Evolutionary conservation across 2,113 vertebrate genomes (phyloP), one percentile per base, ranked within the genome.

Genomic region (Ardeotis arabs): DNA sequence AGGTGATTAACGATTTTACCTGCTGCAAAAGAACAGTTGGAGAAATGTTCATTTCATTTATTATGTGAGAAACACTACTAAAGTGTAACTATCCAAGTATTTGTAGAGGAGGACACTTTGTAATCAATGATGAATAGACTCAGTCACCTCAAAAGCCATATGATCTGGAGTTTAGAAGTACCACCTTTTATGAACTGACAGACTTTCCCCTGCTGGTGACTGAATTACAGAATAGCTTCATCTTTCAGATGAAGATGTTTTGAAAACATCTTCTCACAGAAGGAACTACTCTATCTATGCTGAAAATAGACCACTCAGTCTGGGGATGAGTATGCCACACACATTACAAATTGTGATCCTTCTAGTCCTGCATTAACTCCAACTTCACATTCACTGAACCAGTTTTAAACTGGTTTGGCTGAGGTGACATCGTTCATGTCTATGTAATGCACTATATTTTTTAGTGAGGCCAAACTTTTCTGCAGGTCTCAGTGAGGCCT

Each of bases 1-100:
- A 74, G 47, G 47, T 92, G 89, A 96, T 93, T 85, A 87, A 92
- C 27, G 41, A 70, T 74, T 84, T 82, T 20, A 87, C 77, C 77
- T 59, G 50, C 68, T 85, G 76, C 70, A 88, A 75, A 89, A 88
- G 63, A 96, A 78, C 81, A 96, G 83, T 28, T 90, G 77, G 33
- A 92, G 77, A 72, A 87, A 81, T 10, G 41, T 73, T 73, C 16
- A 37, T 77, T 92, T 91, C 73, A 50, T 92, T 91, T 94, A 73
- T 91, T 84, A 92, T 63, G 29, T 20, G 37, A 47, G 59, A 76
- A 84, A 68, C 39, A 45, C 68, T 44, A 31, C 75, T 68, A 16
- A 94, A 74, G 66, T 79, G 82, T 72, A 93, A 89, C 83, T 74
- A 95, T 75, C 84, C 49, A 78, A 81, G 67, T 80, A 77, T 69